These are phyloP conservation scores for Drosophila infuscata DNA, from an alignment of 2,888 invertebrate genomes.

Conservation along the genomic window DNA sequence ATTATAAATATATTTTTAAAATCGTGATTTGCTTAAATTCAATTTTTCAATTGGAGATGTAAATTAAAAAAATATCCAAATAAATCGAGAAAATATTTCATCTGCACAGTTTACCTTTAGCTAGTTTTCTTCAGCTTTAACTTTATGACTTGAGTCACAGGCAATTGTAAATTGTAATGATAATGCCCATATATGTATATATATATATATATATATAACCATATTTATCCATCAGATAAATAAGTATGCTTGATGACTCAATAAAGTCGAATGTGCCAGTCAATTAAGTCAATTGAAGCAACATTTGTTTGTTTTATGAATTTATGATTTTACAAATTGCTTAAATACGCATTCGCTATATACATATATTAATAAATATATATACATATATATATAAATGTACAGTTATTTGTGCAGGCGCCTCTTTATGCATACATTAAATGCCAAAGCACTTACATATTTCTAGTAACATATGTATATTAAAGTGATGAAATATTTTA, in stretches of 20 bases:
- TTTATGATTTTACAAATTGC: background rate
- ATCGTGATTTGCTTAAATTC: background rate
- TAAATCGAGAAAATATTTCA: background rate
- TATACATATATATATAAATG: background rate
- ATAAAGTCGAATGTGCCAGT: background rate
- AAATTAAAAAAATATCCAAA: background rate
- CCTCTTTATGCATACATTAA: background rate
- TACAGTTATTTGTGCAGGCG: background rate
- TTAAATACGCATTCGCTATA: background rate
- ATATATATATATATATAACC: too few relatives aligned
- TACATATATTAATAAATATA: background rate
- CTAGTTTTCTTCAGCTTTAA: background rate
- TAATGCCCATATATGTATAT: too few relatives aligned
- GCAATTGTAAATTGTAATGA: background rate
- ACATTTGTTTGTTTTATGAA: background rate
- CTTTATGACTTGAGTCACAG: background rate
- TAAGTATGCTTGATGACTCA: background rate
- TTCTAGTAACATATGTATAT: background rate
- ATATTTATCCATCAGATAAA: background rate
- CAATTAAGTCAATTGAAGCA: slow-evolving; percentile 4
- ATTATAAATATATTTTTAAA: background rate
- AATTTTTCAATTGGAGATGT: background rate
- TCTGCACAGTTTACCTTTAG: background rate
- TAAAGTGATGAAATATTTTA: background rate
- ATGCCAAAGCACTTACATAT: background rate